Conservation (phyloP, 2,113 vertebrate species). For the Festucalex cinctus region DNA sequence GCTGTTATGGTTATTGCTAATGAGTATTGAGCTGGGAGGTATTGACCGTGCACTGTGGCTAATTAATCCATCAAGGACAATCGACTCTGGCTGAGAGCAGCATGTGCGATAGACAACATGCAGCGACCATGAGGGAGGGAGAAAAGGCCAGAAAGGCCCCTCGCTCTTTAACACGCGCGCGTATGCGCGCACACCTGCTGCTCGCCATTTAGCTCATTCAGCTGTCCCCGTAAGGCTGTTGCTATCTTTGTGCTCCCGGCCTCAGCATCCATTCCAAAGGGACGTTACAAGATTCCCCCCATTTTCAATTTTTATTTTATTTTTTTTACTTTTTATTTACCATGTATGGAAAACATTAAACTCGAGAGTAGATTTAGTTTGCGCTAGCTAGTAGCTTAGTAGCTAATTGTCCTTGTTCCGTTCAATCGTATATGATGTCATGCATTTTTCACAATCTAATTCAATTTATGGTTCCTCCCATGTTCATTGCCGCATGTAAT, state of each 20-base stretch:
- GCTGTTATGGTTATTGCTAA: conserved; percentile 38
- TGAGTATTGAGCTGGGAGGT: conserved; percentile 47
- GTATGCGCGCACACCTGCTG: conserved; percentile 12
- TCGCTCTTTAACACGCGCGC: conserved; percentile 22
- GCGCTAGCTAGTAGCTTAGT: too few relatives aligned
- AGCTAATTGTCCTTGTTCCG: too few relatives aligned
- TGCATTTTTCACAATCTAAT: too few relatives aligned
- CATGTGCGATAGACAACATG: conserved; percentile 29
- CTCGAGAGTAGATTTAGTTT: too few relatives aligned
- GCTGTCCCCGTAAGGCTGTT: conserved; percentile 39
- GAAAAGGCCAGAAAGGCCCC: conserved; percentile 17
- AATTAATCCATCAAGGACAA: conserved; percentile 62
- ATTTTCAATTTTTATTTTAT: background rate
- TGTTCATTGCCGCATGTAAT: too few relatives aligned
- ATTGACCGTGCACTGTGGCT: conserved; percentile 49
- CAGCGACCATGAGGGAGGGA: conserved; percentile 24
- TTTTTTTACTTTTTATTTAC: background rate
- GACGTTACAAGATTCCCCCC: background rate
- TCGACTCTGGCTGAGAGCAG: conserved; percentile 42
- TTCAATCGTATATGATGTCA: too few relatives aligned
- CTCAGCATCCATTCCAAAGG: conserved; percentile 29
- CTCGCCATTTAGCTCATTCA: conserved; percentile 39
- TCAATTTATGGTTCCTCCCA: too few relatives aligned
- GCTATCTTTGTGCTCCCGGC: conserved; percentile 37
- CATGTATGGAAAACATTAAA: background rate